A percentile compares a stretch with the other conserved stretches of the same genome.
These are phyloP conservation scores for Procambarus clarkii DNA, from an alignment of 1,140 invertebrate species.

Conservation along the genomic window DNA sequence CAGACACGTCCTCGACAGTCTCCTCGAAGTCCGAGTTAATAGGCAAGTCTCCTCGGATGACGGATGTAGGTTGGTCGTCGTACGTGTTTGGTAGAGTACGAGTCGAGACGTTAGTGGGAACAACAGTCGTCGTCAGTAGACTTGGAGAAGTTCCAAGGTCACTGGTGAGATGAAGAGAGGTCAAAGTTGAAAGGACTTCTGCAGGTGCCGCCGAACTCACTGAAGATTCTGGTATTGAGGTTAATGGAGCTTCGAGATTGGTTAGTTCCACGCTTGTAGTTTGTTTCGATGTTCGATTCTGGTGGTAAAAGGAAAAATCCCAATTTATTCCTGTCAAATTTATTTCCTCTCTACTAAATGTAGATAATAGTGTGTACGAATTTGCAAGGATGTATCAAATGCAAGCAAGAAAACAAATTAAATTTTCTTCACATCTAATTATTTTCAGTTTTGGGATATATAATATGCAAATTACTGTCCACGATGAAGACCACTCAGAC, in stretches of 20 bases:
- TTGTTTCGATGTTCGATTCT: background rate
- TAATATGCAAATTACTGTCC: no score
- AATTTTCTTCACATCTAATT: no score
- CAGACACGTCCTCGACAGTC: background rate
- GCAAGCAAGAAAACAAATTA: no score
- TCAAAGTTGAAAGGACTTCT: background rate
- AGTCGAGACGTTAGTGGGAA: background rate
- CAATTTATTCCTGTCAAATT: no score
- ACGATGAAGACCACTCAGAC: no score
- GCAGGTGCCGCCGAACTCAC: background rate
- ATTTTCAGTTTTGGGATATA: no score
- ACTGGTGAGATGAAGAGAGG: no score
- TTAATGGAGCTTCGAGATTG: background rate
- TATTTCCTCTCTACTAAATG: no score
- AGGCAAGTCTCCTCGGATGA: background rate
- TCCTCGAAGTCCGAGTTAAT: conserved; percentile 30
- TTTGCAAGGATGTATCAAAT: no score
- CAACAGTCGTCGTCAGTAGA: background rate
- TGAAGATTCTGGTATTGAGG: background rate
- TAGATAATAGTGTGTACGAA: no score
- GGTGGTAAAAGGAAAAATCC: background rate
- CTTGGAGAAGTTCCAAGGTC: background rate
- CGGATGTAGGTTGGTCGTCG: background rate
- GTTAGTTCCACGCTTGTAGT: background rate
- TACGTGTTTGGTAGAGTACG: background rate